Percentiles rank a stretch among this genome's conserved stretches.
phyloP scores from a whole-genome alignment of 2,113 vertebrate genomes.

The Pseudorasbora parva region DNA sequence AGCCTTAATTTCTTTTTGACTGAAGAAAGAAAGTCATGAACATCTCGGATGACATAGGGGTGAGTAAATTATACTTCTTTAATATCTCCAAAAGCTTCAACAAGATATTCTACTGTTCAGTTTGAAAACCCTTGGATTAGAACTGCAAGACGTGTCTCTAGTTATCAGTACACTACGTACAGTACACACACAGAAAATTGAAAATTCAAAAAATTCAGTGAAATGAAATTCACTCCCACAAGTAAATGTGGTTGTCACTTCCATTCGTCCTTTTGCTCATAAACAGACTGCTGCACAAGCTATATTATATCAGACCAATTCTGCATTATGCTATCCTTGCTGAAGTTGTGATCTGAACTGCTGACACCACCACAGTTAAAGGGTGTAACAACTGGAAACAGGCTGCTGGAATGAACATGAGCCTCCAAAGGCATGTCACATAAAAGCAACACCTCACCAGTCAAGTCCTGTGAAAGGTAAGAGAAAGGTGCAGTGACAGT shows the following conservation, averaged over 20 bases:
- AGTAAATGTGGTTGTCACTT: not conserved
- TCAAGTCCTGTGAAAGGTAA: slow-evolving; percentile 2
- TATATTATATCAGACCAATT: slow-evolving; percentile 1
- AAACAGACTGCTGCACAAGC: not conserved
- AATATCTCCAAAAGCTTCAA: too few relatives aligned
- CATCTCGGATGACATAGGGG: too few relatives aligned
- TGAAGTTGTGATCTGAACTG: not conserved
- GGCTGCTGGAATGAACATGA: not conserved
- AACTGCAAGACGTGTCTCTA: not conserved
- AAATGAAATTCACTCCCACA: not conserved
- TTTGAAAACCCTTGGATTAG: not conserved
- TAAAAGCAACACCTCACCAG: not conserved
- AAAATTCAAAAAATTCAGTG: too few relatives aligned
- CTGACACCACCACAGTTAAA: slow-evolving; percentile 18
- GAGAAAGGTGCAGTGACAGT: not conserved
- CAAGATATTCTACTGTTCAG: too few relatives aligned
- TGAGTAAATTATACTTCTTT: too few relatives aligned
- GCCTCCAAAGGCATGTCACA: not conserved
- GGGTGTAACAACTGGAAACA: not conserved
- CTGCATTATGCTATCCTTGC: not conserved
- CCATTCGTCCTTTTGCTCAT: not conserved
- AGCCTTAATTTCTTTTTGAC: too few relatives aligned
- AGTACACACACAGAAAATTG: not conserved
- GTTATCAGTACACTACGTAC: not conserved
- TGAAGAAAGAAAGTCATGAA: too few relatives aligned